Conservation (phyloP, 2,113 vertebrate genomes). For the Brachyistius frenatus region DNA sequence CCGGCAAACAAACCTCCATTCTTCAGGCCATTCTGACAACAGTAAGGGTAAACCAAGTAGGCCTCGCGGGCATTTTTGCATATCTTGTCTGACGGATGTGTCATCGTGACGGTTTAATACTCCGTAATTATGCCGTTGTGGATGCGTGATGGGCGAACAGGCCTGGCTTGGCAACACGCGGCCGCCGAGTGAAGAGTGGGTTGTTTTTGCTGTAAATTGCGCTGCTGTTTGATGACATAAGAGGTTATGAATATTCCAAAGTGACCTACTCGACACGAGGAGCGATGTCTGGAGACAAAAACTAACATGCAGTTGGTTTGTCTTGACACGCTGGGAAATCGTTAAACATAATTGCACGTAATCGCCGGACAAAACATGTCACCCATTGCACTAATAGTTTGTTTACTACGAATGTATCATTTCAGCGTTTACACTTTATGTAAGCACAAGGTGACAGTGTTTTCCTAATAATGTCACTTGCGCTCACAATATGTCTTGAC, state of each 20-base stretch:
- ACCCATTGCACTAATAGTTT: slow-evolving; percentile 69
- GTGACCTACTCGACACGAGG: slow-evolving; percentile 64
- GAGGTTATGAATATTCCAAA: slow-evolving; percentile 76
- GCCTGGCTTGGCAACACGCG: slow-evolving; percentile 23
- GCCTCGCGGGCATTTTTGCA: slow-evolving; percentile 68
- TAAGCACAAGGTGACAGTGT: slow-evolving; percentile 81
- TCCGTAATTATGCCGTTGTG: slow-evolving; percentile 78
- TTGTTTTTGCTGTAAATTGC: slow-evolving; percentile 65
- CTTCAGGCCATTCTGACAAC: slow-evolving; percentile 69
- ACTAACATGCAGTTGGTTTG: slow-evolving; percentile 67
- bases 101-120: slow-evolving; percentile 81
- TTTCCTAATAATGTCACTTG: slow-evolving; percentile 85
- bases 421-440: slow-evolving; percentile 77
- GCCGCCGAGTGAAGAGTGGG: slow-evolving; percentile 48
- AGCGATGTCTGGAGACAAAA: slow-evolving; percentile 66
- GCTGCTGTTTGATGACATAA: slow-evolving; percentile 61
- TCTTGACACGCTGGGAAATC: slow-evolving; percentile 60
- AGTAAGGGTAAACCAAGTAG: slow-evolving; percentile 70
- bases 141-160: slow-evolving; percentile 66
- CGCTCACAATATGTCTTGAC: slow-evolving; percentile 78
- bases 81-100: slow-evolving; percentile 76
- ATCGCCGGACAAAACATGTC: slow-evolving; percentile 71
- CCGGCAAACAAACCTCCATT: slow-evolving; percentile 72
- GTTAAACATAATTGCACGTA: slow-evolving; percentile 74
- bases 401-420: slow-evolving; percentile 70